phyloP scores from a whole-genome alignment of 2,113 vertebrate species.

The Chlamydotis undulata region DNA sequence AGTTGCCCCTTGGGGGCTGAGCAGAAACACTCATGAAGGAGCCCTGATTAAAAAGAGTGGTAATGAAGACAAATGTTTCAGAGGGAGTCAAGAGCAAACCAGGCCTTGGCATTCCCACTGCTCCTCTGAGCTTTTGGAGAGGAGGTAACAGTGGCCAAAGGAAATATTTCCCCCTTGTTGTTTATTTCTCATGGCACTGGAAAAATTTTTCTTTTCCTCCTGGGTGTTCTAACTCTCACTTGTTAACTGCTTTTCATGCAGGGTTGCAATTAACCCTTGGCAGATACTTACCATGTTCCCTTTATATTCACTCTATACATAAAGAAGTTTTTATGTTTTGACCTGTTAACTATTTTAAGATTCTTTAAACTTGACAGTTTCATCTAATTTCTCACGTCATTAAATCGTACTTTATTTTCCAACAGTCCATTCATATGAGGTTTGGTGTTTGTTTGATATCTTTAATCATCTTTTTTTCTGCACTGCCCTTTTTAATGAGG shows the following conservation, averaged over 20 bases:
- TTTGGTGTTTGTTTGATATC: constrained; percentile 68
- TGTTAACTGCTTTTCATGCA: constrained; percentile 92
- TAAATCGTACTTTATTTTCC: constrained; percentile 72
- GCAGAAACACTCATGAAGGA: constrained; percentile 84
- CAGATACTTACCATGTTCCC: constrained; percentile 74
- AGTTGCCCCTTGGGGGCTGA: constrained; percentile 81
- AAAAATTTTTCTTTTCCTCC: constrained; percentile 84
- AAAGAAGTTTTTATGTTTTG: constrained; percentile 79
- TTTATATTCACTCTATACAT: constrained; percentile 69
- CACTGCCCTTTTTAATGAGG: constrained; percentile 54
- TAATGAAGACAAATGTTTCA: constrained; percentile 86
- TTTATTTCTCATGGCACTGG: constrained; percentile 89
- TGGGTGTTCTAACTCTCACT: constrained; percentile 91
- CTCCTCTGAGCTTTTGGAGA: constrained; percentile 81
- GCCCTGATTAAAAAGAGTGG: constrained; percentile 85
- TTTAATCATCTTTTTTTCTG: constrained; percentile 64
- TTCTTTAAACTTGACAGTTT: constrained; percentile 77
- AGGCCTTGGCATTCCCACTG: constrained; percentile 79
- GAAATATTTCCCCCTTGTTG: constrained; percentile 83
- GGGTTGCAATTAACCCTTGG: constrained; percentile 89
- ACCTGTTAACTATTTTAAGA: constrained; percentile 74
- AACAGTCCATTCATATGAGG: constrained; percentile 64
- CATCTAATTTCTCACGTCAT: constrained; percentile 77
- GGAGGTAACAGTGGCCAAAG: constrained; percentile 82
- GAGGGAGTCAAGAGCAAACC: constrained; percentile 80